Evolutionary conservation across 2,888 invertebrate genomes (phyloP).

Genomic region (Macropis europaea): DNA sequence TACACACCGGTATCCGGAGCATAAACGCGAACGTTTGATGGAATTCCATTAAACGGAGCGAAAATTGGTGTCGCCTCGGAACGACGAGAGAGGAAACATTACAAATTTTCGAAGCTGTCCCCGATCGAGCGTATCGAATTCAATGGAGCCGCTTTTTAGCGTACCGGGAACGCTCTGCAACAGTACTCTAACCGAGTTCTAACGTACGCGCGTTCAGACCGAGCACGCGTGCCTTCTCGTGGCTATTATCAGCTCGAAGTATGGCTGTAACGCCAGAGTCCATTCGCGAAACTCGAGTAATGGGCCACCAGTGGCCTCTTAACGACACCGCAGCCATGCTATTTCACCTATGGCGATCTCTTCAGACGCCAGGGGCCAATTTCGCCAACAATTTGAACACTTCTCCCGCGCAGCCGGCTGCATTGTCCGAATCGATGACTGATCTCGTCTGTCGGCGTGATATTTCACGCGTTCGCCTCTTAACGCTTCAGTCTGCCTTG

Average conservation of each 20-base stretch:
- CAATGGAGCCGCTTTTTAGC: conserved; percentile 44
- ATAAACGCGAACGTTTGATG: conserved; percentile 12
- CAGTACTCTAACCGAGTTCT: too few relatives aligned
- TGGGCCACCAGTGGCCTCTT: conserved; percentile 62
- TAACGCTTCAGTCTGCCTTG: too few relatives aligned
- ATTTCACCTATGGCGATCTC: conserved; percentile 56
- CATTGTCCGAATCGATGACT: too few relatives aligned
- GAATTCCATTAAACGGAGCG: conserved; percentile 43
- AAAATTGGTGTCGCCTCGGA: conserved; percentile 38
- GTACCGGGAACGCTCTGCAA: conserved; percentile 56
- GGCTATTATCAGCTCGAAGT: conserved; percentile 39
- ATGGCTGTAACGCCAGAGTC: conserved; percentile 61
- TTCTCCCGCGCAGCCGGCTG: neutral
- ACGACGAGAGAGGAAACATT: conserved; percentile 37
- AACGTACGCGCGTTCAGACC: conserved; percentile 53
- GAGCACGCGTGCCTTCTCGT: conserved; percentile 28
- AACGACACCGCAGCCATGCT: conserved; percentile 53
- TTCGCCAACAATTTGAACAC: conserved; percentile 4
- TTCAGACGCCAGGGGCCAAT: conserved; percentile 34
- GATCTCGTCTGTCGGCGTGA: too few relatives aligned
- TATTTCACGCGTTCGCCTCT: too few relatives aligned
- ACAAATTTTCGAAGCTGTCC: conserved; percentile 23
- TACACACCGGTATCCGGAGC: conserved; percentile 16
- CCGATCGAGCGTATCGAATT: conserved; percentile 43
- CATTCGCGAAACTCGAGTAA: conserved; percentile 71